Base-by-base conservation (phyloP, 2,113 vertebrate species). In the Corapipo altera region DNA sequence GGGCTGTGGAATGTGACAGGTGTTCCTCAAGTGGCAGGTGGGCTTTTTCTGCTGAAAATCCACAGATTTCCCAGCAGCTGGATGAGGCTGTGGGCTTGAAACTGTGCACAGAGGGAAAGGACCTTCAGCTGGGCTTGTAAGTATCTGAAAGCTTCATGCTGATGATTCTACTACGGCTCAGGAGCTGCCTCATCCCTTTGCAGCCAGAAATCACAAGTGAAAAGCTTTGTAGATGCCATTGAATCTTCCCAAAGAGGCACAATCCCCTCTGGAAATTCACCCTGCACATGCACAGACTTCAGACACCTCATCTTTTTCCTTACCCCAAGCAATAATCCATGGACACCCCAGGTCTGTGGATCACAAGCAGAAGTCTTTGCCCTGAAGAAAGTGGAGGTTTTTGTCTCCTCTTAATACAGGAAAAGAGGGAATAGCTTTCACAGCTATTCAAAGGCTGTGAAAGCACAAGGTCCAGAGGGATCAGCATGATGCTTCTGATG, bases 331-430 rank as follows among this genome's bases (percentile, higher is more conserved):
- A 52, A 41, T 26, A 72, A 76, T 9, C 54, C 39, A 28, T 0
- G 10, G 64, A 27, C 2, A 0, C 14, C 22, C 2, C 0, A 1
- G 26, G 23, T 59, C 58, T 43, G 49, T n/a, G 46, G 18, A 70
- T 66, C 55, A 61, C 27, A 57, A 76, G 27, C 46, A 74, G 22
- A 69, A 79, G 11, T 11, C 44, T 7, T 76, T 37, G 5, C 67
- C 30, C 27, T 65, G 37, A 57, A 73, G 49, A 37, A 76, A 44
- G 14, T 6, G 11, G 20, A 48, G 12, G 24, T 8, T 86, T 91
- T 95, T 75, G 8, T 8, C 37, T 73, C 17, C 41, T 67, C 17
- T 73, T 80, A 46, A 52, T 2, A 11, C 0, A 0, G 23, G 35
- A 15, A 69, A 51, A 75, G 32, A 5, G 15, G 19, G 22, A 71